Evolutionary conservation across 2,888 invertebrate genomes (phyloP).

Genomic region (Amblyjoppa fuscipennis): DNA sequence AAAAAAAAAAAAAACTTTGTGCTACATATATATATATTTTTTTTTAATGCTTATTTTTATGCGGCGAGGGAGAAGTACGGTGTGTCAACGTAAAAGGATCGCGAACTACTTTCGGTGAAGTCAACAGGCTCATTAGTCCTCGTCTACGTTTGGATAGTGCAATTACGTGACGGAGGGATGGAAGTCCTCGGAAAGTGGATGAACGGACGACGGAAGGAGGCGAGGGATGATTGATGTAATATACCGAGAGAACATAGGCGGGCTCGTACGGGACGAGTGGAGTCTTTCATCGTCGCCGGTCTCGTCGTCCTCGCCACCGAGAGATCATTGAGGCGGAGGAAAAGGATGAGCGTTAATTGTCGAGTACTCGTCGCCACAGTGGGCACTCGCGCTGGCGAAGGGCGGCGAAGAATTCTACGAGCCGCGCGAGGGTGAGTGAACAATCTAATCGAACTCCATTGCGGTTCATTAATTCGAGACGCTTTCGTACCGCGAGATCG

Average conservation of each 20-base stretch:
- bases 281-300: not conserved
- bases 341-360: conserved; percentile 17
- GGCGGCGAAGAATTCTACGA: not conserved
- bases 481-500: not conserved
- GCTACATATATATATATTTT: not conserved
- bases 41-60: not conserved
- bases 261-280: not conserved
- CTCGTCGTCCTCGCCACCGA: not conserved
- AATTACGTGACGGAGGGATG: not conserved
- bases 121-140: conserved; percentile 2
- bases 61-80: not conserved
- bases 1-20: too few species aligned
- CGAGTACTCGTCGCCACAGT: conserved; percentile 8
- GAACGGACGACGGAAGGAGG: conserved; percentile 12
- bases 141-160: conserved; percentile 4
- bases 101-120: not conserved
- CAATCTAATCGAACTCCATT: not conserved
- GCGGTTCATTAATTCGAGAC: not conserved
- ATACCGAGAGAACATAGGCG: not conserved
- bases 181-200: not conserved
- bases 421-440: conserved; percentile 30
- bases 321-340: not conserved
- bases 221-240: conserved; percentile 48
- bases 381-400: conserved; percentile 8
- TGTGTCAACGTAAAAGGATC: not conserved